These are phyloP conservation scores for Halcyon badia DNA, from an alignment of 2,797 vertebrate species.

Conservation along the genomic window DNA sequence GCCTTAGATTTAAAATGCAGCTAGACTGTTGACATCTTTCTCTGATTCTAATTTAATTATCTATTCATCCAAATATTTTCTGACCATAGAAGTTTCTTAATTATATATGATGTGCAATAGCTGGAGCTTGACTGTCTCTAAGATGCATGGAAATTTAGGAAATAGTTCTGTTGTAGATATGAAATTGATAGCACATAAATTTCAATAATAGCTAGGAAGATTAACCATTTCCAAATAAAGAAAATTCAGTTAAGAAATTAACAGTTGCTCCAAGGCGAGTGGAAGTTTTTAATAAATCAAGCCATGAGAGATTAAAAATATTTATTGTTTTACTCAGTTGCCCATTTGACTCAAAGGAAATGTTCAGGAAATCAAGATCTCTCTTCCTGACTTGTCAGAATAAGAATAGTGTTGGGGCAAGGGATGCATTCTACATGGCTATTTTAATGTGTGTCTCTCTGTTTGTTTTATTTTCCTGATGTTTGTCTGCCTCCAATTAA, in stretches of 20 bases:
- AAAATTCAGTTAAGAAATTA: conserved; percentile 2
- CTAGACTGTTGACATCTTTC: neutral
- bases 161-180: neutral
- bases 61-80: conserved; percentile 12
- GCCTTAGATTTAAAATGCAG: neutral
- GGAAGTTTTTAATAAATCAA: neutral
- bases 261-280: neutral
- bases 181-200: neutral
- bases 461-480: neutral
- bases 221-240: neutral
- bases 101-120: neutral
- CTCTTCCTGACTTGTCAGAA: neutral
- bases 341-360: neutral
- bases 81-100: neutral
- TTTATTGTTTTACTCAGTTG: neutral
- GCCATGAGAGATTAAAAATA: neutral
- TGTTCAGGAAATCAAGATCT: neutral
- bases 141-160: neutral
- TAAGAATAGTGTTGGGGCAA: neutral
- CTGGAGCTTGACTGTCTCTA: neutral
- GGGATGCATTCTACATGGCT: neutral
- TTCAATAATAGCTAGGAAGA: neutral
- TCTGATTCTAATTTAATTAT: conserved; percentile 1
- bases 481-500: neutral
- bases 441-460: neutral